phyloP scores from a whole-genome alignment of 1,140 invertebrate species.

The Dermatophagoides farinae region DNA sequence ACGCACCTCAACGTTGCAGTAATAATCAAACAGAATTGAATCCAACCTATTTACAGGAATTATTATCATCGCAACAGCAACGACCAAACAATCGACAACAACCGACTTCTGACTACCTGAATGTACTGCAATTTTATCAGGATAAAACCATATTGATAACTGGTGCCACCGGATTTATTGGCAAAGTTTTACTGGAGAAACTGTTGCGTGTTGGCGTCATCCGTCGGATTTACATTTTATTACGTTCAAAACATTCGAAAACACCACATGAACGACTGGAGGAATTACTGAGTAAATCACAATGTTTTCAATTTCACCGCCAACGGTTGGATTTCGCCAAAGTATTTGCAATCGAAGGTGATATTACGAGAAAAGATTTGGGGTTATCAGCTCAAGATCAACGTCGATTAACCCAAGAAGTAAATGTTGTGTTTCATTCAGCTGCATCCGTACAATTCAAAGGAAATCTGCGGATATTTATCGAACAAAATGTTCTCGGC shows the following conservation, averaged over 20 bases:
- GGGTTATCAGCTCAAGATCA: conserved; percentile 62
- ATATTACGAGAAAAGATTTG: conserved; percentile 65
- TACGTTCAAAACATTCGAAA: conserved; percentile 25
- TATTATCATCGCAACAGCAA: too few relatives aligned
- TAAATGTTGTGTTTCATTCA: conserved; percentile 86
- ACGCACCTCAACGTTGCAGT: too few relatives aligned
- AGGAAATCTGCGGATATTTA: conserved; percentile 57
- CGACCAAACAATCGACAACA: too few relatives aligned
- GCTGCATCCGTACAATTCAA: conserved; percentile 95
- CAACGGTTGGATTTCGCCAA: conserved; percentile 33
- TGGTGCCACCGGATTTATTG: conserved; percentile 45
- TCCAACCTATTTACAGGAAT: too few relatives aligned
- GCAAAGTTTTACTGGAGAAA: conserved; percentile 39
- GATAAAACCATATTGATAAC: conserved; percentile 45
- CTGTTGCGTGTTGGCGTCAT: conserved; percentile 28
- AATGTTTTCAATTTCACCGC: conserved; percentile 2
- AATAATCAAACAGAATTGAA: too few relatives aligned
- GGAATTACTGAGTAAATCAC: conserved; percentile 16
- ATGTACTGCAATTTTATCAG: conserved; percentile 32
- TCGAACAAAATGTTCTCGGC: conserved; percentile 72
- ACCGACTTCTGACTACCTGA: too few relatives aligned
- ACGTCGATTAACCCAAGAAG: conserved; percentile 41
- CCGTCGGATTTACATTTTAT: conserved; percentile 26
- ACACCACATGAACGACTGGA: conserved; percentile 21
- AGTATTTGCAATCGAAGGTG: conserved; percentile 64